Percentiles rank a stretch among this genome's conserved stretches.
Conservation (phyloP, 1,140 invertebrate species). For the Choristoneura fumiferana region DNA sequence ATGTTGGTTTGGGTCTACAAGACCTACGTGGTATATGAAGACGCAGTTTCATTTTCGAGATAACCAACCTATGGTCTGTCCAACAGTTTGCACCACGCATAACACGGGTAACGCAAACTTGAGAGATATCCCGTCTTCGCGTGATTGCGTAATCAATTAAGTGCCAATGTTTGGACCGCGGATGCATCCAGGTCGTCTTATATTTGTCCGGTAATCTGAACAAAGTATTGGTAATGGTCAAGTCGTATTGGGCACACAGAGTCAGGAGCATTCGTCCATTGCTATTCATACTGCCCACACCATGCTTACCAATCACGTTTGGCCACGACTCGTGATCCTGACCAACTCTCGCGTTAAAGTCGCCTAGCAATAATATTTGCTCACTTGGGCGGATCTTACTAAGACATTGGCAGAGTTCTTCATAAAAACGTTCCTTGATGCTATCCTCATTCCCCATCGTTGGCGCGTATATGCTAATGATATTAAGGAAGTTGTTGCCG, state of each 20-base stretch:
- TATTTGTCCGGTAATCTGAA: slow-evolving; percentile 12
- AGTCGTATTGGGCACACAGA: slow-evolving; percentile 9
- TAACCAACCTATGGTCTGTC: neutral
- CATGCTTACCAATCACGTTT: neutral
- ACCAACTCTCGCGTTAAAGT: no score
- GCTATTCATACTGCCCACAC: slow-evolving; percentile 14
- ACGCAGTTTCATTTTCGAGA: neutral
- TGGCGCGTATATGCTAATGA: slow-evolving; percentile 19
- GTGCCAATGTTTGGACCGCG: slow-evolving; percentile 10
- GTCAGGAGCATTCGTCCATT: slow-evolving; percentile 17
- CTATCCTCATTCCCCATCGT: slow-evolving; percentile 17
- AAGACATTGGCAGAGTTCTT: neutral
- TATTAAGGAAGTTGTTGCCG: slow-evolving; percentile 14
- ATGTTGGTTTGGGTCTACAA: neutral
- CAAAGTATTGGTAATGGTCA: slow-evolving; percentile 12
- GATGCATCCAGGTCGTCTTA: slow-evolving; percentile 18
- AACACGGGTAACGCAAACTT: neutral
- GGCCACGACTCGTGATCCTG: no score
- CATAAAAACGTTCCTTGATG: slow-evolving; percentile 20
- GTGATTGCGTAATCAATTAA: slow-evolving; percentile 1
- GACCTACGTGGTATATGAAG: neutral
- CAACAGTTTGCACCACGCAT: neutral
- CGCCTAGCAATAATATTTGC: slow-evolving; percentile 29
- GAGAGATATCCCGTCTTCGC: neutral
- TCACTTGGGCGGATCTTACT: slow-evolving; percentile 20